A percentile compares a stretch with the other conserved stretches of the same genome.
Conservation (phyloP, 2,797 vertebrate genomes). For the Lacerta bilineata region DNA sequence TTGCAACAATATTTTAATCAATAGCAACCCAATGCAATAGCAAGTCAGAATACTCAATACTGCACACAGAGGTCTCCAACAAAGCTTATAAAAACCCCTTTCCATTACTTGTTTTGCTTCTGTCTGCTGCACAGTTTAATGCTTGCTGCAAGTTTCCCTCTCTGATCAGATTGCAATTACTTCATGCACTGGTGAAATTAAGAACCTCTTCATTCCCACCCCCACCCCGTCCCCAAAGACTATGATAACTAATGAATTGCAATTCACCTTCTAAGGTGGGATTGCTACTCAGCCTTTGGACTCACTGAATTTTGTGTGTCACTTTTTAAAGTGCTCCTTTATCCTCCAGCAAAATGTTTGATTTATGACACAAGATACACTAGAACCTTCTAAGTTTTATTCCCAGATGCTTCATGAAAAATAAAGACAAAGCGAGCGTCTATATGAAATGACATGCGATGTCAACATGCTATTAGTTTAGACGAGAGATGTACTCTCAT, state of each 20-base stretch:
- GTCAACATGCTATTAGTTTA: slow-evolving; percentile 59
- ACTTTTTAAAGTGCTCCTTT: slow-evolving; percentile 43
- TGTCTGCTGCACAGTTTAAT: not conserved
- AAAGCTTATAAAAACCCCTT: not conserved
- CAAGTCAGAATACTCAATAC: not conserved
- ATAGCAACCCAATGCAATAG: not conserved
- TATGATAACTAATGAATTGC: slow-evolving; percentile 54
- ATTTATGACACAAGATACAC: slow-evolving; percentile 66
- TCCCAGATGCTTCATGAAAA: slow-evolving; percentile 59
- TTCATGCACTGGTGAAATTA: slow-evolving; percentile 28
- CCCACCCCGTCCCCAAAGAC: slow-evolving; percentile 46
- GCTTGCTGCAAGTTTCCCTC: not conserved
- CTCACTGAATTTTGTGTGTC: slow-evolving; percentile 25
- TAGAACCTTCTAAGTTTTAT: slow-evolving; percentile 61
- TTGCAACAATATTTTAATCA: not conserved
- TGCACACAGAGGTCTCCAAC: not conserved
- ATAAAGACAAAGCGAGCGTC: slow-evolving; percentile 60
- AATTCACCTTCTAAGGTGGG: slow-evolving; percentile 50
- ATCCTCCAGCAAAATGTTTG: slow-evolving; percentile 63
- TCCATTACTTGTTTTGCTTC: not conserved
- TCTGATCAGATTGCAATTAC: slow-evolving; percentile 34
- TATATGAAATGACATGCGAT: slow-evolving; percentile 58
- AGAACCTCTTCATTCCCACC: not conserved
- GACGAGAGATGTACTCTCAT: slow-evolving; percentile 32
- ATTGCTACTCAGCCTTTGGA: slow-evolving; percentile 50